Conservation (phyloP, 1,140 invertebrate species). For the Drosophila subpulchrella region DNA sequence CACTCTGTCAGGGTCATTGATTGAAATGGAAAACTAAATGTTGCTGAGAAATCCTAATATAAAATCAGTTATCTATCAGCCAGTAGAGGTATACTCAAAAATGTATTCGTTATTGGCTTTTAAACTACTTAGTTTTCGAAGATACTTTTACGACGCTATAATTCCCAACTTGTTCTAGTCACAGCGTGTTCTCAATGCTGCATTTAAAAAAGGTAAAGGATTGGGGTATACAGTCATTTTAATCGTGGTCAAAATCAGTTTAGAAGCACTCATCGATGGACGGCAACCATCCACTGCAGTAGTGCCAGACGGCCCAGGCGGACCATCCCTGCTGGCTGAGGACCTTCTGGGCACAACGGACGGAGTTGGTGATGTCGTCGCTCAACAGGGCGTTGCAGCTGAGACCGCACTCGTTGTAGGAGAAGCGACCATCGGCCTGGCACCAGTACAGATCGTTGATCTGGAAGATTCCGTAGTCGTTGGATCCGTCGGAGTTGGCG, state of each 20-base stretch:
- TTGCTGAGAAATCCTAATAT: no score
- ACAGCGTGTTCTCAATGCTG: neutral
- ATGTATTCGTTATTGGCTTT: no score
- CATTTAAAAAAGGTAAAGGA: neutral
- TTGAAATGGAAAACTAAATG: neutral
- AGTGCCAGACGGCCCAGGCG: conserved; percentile 74
- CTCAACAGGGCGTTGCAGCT: conserved; percentile 62
- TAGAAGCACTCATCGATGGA: conserved; percentile 67
- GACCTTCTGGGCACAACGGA: conserved; percentile 73
- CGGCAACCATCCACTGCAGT: conserved; percentile 64
- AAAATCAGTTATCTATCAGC: no score
- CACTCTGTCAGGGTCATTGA: neutral
- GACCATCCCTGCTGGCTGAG: conserved; percentile 69
- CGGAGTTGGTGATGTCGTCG: conserved; percentile 67
- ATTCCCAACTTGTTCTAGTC: no score
- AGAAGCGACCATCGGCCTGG: conserved; percentile 62
- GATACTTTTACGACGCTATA: no score
- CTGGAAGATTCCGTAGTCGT: conserved; percentile 80
- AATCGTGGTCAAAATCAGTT: conserved; percentile 24
- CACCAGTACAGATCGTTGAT: conserved; percentile 81
- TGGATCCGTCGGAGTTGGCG: conserved; percentile 68
- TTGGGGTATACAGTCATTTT: conserved; percentile 10
- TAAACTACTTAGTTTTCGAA: no score
- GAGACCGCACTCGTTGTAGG: conserved; percentile 64
- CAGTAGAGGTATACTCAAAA: no score